Evolutionary conservation across 2,888 invertebrate genomes (phyloP), one percentile per base, ranked within the genome.

Genomic region (Chalcis sispes): DNA sequence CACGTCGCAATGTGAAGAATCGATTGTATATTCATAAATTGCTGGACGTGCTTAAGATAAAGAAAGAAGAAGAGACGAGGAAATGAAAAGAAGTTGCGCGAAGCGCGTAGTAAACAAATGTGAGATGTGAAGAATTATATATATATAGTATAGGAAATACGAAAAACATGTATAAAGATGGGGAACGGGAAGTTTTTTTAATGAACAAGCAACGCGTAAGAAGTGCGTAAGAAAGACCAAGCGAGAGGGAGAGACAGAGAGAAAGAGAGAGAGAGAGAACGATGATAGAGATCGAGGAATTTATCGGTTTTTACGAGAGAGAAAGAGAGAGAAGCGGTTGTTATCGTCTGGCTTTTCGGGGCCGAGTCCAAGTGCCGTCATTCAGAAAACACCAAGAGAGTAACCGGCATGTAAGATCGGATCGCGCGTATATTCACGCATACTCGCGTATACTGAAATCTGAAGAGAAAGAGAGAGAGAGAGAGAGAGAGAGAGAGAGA

Each of bases 331-430:
- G 36, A 2, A 13, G 15, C 15, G 2, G 2, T 42, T 2, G 2
- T 58, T 66, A 59, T 59, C 56, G 64, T 72, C 46, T 54, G 65
- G 50, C 20, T 66, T 58, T 66, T 73, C 56, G 48, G 29, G 23
- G 64, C 42, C 29, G 18, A 13, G n/a, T n/a, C n/a, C n/a, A n/a
- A n/a, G n/a, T n/a, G 36, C 13, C 50, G 27, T 59, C 66, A 66
- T 73, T 73, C 65, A 58, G 65, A 65, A 70, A 70, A 59, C 25
- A 52, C 58, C 4, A 32, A 59, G 59, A n/a, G n/a, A n/a, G n/a
- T n/a, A n/a, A n/a, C 32, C 32, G 8, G 32, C 32, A 5, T 32
- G 3, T 32, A n/a, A n/a, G n/a, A n/a, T n/a, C n/a, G n/a, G n/a
- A n/a, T n/a, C n/a, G n/a, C n/a, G n/a, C n/a, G n/a, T n/a, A n/a